Base-by-base conservation (phyloP, 1,140 invertebrate genomes). In the Bombus picipes region DNA sequence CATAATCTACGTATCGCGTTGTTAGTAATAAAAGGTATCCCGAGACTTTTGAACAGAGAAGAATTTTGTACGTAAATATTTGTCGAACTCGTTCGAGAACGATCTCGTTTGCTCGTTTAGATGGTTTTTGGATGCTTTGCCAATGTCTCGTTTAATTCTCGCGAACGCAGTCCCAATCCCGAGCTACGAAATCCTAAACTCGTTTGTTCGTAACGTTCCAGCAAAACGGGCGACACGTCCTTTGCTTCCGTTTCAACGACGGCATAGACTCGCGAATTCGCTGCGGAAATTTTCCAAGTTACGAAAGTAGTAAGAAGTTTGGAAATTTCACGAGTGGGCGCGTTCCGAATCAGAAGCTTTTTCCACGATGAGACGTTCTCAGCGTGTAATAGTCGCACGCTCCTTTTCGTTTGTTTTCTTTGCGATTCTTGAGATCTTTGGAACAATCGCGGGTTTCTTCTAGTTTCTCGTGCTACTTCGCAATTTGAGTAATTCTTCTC, bases 381-480 rank as follows among this genome's bases (percentile, higher is more conserved):
- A 1, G 25, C 25, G 25, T 6, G 32, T 57, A 53, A 57, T 57
- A 39, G 34, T 53, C 41, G 28, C 28, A 39, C 66, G 43, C 34
- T 81, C 43, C 32, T 57, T 39, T 39, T 37, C 65, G 66, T 53
- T 81, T 81, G 43, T 53, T 71, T 71, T 32, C 66, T 57, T n/a
- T 28, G 66, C 39, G 25, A 41, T 71, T 57, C 78, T 39, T 22
- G 34, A 81, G 57, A 71, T 71, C 78, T 39, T 71, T 37, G 3
- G 25, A 81, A 81, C 66, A 39, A 13, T 80, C 66, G 32, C 32
- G 2, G 15, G 25, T 34, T 71, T 57, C 65, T n/a, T 32, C 41
- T 18, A n/a, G 18, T 18, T 53, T 71, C 78, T 39, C 78, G 25
- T 8, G 47, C 66, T 39, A 71, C 57, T 81, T 71, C 28, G 65